Base-by-base conservation (phyloP, 2,888 invertebrate genomes). In the Papilio gigon region DNA sequence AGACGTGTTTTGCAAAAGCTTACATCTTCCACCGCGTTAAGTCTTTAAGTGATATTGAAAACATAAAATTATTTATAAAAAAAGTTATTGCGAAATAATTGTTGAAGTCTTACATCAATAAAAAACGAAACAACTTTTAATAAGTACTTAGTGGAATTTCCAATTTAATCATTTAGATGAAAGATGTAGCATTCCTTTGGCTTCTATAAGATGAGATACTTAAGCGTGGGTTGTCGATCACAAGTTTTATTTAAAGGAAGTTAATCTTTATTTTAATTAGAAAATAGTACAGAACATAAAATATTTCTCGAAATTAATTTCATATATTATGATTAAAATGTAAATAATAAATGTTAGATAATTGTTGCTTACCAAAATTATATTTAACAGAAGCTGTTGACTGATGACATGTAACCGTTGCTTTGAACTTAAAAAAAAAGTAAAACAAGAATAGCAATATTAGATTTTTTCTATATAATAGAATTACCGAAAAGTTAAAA, bases 131-230 rank as follows among this genome's bases (percentile, higher is more conserved):
- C 44, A 44, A 20, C 44, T 44, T 17, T 20, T 9, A 17, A 8
- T 40, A 40, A 40, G 42, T 44, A n/a, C 37, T 42, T 42, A 22
- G 47, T 22, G 22, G 22, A 44, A 22, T 44, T 47, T 47, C 22
- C 47, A 47, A 47, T 47, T n/a, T 47, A 47, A 11, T 20, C 22
- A 12, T 22, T n/a, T 47, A 22, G 47, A 47, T 44, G 22, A 22
- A 47, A 47, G 47, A 22, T 47, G 20, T 44, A 42, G 17, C 22
- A 47, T 22, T 47, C 22, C 22, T 47, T 47, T 22, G 47, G 47
- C 47, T 47, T 47, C 22, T 6, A n/a, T 17, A 42, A 42, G 22
- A 47, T 47, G 11, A 22, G 22, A 12, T 47, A 47, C 9, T 22
- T 47, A 22, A 47, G 22, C 12, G 11, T 22, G 3, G 47, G 22